These are phyloP conservation scores for Molothrus aeneus DNA, from an alignment of 2,797 vertebrate genomes.

Conservation along the genomic window DNA sequence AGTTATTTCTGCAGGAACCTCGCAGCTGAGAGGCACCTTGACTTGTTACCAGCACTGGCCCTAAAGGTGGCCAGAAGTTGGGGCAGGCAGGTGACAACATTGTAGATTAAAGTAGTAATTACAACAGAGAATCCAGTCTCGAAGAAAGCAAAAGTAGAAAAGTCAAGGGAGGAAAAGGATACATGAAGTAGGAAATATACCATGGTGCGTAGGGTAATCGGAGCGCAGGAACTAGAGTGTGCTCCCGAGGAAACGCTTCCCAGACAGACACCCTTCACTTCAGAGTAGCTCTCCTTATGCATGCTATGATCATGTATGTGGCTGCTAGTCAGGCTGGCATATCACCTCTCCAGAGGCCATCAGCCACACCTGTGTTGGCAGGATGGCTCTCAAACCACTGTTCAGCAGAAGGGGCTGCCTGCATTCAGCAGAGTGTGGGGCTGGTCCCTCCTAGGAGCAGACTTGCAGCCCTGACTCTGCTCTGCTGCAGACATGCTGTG, in stretches of 20 bases:
- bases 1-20: conserved; percentile 41
- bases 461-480: neutral
- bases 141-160: conserved; percentile 44
- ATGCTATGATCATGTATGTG: rapidly evolving
- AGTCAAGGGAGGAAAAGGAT: conserved; percentile 29
- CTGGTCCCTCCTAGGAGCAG: neutral
- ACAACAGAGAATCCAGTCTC: conserved; percentile 35
- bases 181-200: neutral
- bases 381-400: neutral
- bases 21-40: neutral
- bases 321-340: neutral
- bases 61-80: neutral
- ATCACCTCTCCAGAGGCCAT: neutral
- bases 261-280: neutral
- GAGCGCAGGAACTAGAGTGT: neutral
- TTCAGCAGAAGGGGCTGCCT: neutral
- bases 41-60: conserved; percentile 14
- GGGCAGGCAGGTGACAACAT: neutral
- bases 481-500: neutral
- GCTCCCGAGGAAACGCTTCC: neutral
- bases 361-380: neutral
- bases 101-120: conserved; percentile 57
- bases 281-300: rapidly evolving
- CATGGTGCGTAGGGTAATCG: too few species aligned
- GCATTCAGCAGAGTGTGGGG: neutral